Evolutionary conservation across 1,140 invertebrate species (phyloP).

Genomic region (Aphelenchoides fujianensis): DNA sequence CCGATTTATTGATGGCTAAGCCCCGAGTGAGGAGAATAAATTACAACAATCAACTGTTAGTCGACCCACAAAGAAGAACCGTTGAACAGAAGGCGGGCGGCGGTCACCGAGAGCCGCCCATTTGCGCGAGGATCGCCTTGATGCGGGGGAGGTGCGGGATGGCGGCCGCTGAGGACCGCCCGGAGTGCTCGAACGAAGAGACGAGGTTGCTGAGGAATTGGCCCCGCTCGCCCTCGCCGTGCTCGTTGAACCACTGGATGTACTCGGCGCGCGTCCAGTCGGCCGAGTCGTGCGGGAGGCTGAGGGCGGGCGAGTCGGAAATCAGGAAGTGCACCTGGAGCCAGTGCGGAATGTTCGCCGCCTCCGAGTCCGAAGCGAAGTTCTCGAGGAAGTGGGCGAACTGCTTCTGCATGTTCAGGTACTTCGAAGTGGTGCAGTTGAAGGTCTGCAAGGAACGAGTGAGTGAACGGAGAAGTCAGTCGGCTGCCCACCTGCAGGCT

Average conservation of each 20-base stretch:
- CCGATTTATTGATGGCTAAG: too few relatives aligned
- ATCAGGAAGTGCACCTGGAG: background rate
- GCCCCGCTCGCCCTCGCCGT: constrained; percentile 43
- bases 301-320: constrained; percentile 24
- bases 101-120: too few relatives aligned
- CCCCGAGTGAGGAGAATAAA: too few relatives aligned
- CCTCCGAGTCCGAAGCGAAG: constrained; percentile 19
- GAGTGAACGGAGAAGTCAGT: background rate
- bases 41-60: too few relatives aligned
- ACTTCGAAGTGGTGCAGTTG: constrained; percentile 47
- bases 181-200: constrained; percentile 49
- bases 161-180: background rate
- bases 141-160: background rate
- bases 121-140: background rate
- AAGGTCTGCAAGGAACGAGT: constrained; percentile 38
- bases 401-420: constrained; percentile 33
- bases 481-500: constrained; percentile 43
- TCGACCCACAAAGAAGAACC: too few relatives aligned
- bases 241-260: constrained; percentile 50
- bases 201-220: constrained; percentile 50
- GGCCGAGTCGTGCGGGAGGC: constrained; percentile 51
- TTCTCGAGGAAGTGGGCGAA: constrained; percentile 34
- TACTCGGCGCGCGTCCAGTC: constrained; percentile 55
- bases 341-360: constrained; percentile 31
- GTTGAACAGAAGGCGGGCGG: too few relatives aligned